These are phyloP conservation scores for Cisticola juncidis DNA, from an alignment of 2,113 vertebrate species.

Conservation along the genomic window DNA sequence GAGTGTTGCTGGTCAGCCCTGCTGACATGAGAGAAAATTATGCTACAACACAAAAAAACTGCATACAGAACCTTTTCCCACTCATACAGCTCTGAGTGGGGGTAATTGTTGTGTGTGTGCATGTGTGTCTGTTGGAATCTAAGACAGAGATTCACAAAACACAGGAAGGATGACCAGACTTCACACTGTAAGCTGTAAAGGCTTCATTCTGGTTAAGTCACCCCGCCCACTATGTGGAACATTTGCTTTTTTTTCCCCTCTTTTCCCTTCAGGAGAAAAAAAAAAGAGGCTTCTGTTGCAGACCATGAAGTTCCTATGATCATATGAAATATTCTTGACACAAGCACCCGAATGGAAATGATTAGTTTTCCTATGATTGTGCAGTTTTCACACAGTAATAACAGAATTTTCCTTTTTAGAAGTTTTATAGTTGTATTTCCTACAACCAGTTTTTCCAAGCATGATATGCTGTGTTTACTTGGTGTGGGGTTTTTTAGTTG, in stretches of 20 bases:
- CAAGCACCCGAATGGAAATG: not conserved
- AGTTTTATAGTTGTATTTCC: not conserved
- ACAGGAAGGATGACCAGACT: not conserved
- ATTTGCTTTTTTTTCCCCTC: rapidly evolving
- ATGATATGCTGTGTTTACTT: not conserved
- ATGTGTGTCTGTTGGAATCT: not conserved
- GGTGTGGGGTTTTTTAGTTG: not conserved
- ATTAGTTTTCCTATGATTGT: not conserved
- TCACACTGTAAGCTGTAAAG: not conserved
- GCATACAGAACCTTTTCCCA: not conserved
- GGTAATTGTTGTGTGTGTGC: rapidly evolving
- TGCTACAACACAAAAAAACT: not conserved
- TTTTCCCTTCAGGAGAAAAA: not conserved
- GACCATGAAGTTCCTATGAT: not conserved
- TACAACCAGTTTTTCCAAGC: not conserved
- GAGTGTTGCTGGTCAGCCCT: not conserved
- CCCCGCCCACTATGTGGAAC: not conserved
- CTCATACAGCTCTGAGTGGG: not conserved
- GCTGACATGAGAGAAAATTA: not conserved
- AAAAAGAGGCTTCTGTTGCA: not conserved
- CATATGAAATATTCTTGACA: not conserved
- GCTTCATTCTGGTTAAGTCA: not conserved
- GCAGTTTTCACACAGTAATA: not conserved
- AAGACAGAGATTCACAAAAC: not conserved
- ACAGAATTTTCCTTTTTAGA: not conserved